Base-by-base conservation (phyloP, 2,888 invertebrate genomes). In the Apodemia hepburni region DNA sequence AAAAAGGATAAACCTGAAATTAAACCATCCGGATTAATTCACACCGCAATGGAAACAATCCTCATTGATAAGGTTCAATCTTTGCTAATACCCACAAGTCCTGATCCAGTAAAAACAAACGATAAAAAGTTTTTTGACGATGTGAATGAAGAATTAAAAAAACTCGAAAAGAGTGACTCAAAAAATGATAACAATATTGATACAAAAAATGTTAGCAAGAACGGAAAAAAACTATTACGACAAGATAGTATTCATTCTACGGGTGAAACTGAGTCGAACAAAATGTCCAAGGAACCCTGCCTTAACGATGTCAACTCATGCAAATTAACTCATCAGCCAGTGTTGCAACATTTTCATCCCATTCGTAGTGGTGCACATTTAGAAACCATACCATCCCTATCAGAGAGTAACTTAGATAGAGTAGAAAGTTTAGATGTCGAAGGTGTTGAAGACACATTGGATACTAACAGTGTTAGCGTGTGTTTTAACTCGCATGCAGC, bases 41-140 rank as follows among this genome's bases (percentile, higher is more conserved):
- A 91, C 61, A 92, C 92, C 22, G 93, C 93, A 27, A 90, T 93
- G 83, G 91, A 92, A 73, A 93, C 92, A 54, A 93, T 93, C 64
- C 80, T 93, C 11, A 85, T 93, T 67, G 93, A 93, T 68, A 92
- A 87, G 78, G 91, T 93, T 1, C 92, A 89, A 60, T 81, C 83
- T 49, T 68, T 90, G 51, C 77, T 91, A 61, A 72, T 89, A 67
- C 87, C 89, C 1, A 77, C 89, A 29, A 82, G 86, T 33, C 87
- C 90, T 17, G 83, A 84, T 64, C 75, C 76, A 0, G 62, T 69
- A 11, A 73, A 76, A 64, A 69, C 71, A 58, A 72, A 76, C 60
- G 80, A 82, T 29, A 76, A 78, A 65, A 81, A 85, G 68, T 90
- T 91, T 71, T 89, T 90, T 70, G 78, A 80, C 65, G 85, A 89